Conservation (phyloP, 1,140 invertebrate species). For the Nymphalis io region DNA sequence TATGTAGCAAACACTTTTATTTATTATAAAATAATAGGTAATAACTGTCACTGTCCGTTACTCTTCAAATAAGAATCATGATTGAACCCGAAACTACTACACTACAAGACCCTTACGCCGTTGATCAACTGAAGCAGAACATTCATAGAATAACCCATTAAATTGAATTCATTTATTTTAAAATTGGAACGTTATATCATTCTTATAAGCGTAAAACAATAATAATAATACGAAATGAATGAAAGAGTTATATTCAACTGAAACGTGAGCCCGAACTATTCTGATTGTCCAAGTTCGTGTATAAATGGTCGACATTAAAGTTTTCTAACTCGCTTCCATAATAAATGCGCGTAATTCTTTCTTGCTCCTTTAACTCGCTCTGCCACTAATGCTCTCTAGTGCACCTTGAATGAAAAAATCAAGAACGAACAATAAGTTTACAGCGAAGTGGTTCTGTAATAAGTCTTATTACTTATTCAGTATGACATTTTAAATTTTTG, state of each 20-base stretch:
- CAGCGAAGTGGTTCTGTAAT: neutral
- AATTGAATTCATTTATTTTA: no score
- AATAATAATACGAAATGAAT: neutral
- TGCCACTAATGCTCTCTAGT: slow-evolving; percentile 38
- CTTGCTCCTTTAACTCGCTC: slow-evolving; percentile 29
- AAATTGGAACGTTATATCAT: no score
- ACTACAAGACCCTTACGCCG: no score
- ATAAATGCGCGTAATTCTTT: slow-evolving; percentile 41
- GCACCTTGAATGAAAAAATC: slow-evolving; percentile 31
- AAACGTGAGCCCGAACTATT: neutral
- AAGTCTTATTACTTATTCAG: neutral
- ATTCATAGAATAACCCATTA: no score
- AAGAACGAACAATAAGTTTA: neutral
- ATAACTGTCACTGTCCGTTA: no score
- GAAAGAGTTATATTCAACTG: neutral
- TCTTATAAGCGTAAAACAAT: neutral
- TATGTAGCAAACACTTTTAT: no score
- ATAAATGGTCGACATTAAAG: slow-evolving; percentile 23
- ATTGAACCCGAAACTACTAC: no score
- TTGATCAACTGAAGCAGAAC: no score
- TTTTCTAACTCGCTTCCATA: slow-evolving; percentile 25
- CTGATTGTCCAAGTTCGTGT: slow-evolving; percentile 19
- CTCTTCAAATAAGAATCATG: no score
- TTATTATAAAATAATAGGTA: no score
- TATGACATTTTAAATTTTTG: no score